These are phyloP conservation scores for Alligator sinensis DNA, from an alignment of 2,113 vertebrate genomes.

Conservation along the genomic window DNA sequence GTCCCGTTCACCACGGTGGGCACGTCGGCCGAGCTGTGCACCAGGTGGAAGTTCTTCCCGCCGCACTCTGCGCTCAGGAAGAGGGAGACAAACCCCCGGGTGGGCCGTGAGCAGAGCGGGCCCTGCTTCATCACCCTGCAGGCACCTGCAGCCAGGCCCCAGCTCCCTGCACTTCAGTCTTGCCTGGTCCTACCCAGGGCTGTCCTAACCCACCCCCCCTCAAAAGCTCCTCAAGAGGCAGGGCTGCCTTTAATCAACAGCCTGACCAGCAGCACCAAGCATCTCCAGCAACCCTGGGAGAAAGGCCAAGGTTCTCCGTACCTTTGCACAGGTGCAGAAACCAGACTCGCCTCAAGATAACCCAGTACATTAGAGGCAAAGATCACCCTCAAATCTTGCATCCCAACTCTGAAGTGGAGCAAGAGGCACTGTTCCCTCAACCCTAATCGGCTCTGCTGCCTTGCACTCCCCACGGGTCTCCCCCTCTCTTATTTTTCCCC, in stretches of 20 bases:
- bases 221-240: background rate
- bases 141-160: accelerated
- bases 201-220: background rate
- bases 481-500: background rate
- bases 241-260: background rate
- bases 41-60: constrained; percentile 97
- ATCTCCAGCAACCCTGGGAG: background rate
- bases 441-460: background rate
- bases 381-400: background rate
- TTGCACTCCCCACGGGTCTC: background rate
- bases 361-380: too few species aligned
- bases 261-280: background rate
- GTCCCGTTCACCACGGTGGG: constrained; percentile 89
- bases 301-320: background rate
- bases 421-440: background rate
- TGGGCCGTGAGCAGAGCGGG: accelerated
- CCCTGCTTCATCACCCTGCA: accelerated
- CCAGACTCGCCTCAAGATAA: background rate
- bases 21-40: constrained; percentile 89
- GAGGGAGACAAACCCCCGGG: background rate
- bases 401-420: accelerated
- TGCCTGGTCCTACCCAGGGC: accelerated
- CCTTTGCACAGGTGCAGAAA: accelerated
- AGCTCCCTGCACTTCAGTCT: accelerated
- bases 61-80: constrained; percentile 86